phyloP scores from a whole-genome alignment of 2,888 invertebrate genomes.

The Eustalomyia histrio region DNA sequence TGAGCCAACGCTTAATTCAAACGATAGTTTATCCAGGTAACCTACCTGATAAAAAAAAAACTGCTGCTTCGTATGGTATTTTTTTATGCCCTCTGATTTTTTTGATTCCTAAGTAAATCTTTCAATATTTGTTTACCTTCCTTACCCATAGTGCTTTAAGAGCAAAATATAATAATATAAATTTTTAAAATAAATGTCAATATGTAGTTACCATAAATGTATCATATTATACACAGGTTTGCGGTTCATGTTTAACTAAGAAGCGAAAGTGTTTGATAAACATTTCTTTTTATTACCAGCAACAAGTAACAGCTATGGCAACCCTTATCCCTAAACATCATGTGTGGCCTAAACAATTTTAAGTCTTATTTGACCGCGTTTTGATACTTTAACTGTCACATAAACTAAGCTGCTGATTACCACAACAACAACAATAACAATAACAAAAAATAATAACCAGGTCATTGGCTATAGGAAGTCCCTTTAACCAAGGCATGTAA shows the following conservation, averaged over 20 bases:
- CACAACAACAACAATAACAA: no score
- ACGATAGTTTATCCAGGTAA: no score
- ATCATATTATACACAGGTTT: constrained; percentile 28
- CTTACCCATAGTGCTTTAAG: no score
- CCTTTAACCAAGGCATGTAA: neutral
- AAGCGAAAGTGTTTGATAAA: constrained; percentile 54
- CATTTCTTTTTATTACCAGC: constrained; percentile 18
- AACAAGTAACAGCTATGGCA: neutral
- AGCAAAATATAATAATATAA: neutral
- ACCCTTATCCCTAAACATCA: neutral
- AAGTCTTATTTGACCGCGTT: constrained; percentile 56
- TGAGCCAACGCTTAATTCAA: no score
- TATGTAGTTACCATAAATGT: constrained; percentile 19
- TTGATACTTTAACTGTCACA: constrained; percentile 68
- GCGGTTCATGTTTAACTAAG: neutral
- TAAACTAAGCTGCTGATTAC: constrained; percentile 67
- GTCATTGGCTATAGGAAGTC: neutral
- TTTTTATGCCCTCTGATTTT: no score
- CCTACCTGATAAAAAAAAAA: no score
- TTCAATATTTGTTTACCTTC: no score
- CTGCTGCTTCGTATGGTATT: no score
- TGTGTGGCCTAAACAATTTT: constrained; percentile 52
- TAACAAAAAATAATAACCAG: constrained; percentile 27
- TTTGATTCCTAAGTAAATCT: no score
- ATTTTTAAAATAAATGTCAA: neutral